Conservation (phyloP, 2,797 vertebrate genomes). For the Melanotaenia nigrans region DNA sequence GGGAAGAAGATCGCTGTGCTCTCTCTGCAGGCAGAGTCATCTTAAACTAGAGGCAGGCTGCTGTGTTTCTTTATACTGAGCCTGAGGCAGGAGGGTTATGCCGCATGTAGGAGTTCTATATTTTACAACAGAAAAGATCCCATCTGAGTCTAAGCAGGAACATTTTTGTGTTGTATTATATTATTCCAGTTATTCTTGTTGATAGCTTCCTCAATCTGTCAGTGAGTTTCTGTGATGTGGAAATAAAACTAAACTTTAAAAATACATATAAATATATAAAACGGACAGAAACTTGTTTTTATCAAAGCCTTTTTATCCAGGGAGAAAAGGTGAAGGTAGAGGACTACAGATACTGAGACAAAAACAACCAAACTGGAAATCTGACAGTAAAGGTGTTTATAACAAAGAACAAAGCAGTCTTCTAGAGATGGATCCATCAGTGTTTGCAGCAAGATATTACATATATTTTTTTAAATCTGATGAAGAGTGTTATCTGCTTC, state of each 20-base stretch:
- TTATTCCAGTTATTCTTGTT: background rate
- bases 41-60: constrained; percentile 28
- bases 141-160: constrained; percentile 24
- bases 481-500: background rate
- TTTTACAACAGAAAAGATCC: constrained; percentile 16
- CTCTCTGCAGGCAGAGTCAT: constrained; percentile 33
- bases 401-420: too few relatives aligned
- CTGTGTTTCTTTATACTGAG: constrained; percentile 29
- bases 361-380: background rate
- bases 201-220: background rate
- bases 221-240: background rate
- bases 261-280: background rate
- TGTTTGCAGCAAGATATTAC: background rate
- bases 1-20: constrained; percentile 25
- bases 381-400: too few relatives aligned
- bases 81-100: constrained; percentile 28
- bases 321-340: background rate
- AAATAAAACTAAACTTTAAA: background rate
- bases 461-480: background rate
- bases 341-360: background rate
- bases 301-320: background rate
- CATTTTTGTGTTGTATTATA: background rate
- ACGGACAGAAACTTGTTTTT: background rate
- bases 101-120: constrained; percentile 10
- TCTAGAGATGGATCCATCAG: background rate